phyloP scores from a whole-genome alignment of 2,113 vertebrate genomes.

The Laterallus jamaicensis region DNA sequence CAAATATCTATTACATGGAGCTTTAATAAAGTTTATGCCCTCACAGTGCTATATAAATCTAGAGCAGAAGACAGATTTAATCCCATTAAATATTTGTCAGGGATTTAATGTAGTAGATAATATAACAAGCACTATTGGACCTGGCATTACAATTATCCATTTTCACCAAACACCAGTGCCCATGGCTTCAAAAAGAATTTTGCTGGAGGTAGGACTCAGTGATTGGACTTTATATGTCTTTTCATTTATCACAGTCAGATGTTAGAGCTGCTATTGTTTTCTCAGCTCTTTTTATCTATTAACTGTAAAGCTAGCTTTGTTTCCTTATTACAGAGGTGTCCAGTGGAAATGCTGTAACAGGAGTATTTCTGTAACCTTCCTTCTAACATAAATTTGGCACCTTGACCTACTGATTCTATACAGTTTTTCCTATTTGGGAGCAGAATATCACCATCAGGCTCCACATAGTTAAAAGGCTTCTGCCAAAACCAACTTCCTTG shows the following conservation, averaged over 20 bases:
- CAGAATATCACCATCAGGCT: not conserved
- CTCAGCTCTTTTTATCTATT: not conserved
- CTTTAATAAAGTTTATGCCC: slow-evolving; percentile 40
- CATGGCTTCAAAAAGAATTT: not conserved
- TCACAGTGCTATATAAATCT: slow-evolving; percentile 18
- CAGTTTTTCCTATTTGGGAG: not conserved
- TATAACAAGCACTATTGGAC: not conserved
- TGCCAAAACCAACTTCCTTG: not conserved
- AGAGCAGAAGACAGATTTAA: slow-evolving; percentile 38
- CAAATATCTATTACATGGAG: not conserved
- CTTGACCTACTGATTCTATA: not conserved
- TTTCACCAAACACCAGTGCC: not conserved
- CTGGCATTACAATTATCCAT: not conserved
- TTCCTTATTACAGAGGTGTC: not conserved
- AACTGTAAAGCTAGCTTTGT: not conserved
- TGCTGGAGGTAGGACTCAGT: not conserved
- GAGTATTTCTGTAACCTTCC: not conserved
- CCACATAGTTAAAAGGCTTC: not conserved
- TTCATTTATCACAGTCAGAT: not conserved
- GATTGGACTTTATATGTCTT: not conserved
- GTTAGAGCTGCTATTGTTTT: not conserved
- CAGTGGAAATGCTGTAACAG: not conserved
- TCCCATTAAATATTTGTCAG: slow-evolving; percentile 52
- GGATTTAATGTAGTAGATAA: slow-evolving; percentile 22
- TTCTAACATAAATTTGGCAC: not conserved